These are phyloP conservation scores for Gnatocerus cornutus DNA, from an alignment of 2,888 invertebrate species.

Conservation along the genomic window DNA sequence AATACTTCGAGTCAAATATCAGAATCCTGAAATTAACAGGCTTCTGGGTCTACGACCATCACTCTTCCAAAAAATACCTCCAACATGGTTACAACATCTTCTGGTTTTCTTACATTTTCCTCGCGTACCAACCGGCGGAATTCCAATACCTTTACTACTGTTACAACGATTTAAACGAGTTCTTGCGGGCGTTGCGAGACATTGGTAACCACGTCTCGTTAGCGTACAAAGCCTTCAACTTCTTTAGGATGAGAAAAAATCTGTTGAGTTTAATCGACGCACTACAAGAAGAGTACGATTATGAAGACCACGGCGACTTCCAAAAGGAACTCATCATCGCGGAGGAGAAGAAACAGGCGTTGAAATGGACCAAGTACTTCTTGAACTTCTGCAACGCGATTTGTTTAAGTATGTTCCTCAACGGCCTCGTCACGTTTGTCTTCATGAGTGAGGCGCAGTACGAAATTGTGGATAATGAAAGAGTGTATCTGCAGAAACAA, in stretches of 20 bases:
- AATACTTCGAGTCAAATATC: slow-evolving; percentile 50
- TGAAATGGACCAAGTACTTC: slow-evolving; percentile 50
- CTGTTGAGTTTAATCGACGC: slow-evolving; percentile 41
- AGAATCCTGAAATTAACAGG: slow-evolving; percentile 37
- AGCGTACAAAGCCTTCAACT: slow-evolving; percentile 48
- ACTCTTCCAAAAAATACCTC: slow-evolving; percentile 20
- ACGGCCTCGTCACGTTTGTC: slow-evolving; percentile 46
- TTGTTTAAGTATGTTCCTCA: slow-evolving; percentile 47
- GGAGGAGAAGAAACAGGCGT: slow-evolving; percentile 40
- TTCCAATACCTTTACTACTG: slow-evolving; percentile 26
- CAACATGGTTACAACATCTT: slow-evolving; percentile 47
- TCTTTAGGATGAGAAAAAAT: slow-evolving; percentile 36
- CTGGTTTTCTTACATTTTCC: slow-evolving; percentile 40
- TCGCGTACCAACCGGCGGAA: slow-evolving; percentile 50
- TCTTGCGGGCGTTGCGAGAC: slow-evolving; percentile 47
- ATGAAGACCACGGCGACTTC: slow-evolving; percentile 46
- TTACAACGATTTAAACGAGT: slow-evolving; percentile 41
- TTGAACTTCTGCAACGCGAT: slow-evolving; percentile 46
- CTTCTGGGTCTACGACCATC: slow-evolving; percentile 50
- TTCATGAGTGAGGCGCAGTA: slow-evolving; percentile 42
- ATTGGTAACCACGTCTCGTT: slow-evolving; percentile 50
- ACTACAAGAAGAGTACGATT: slow-evolving; percentile 36
- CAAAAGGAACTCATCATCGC: slow-evolving; percentile 41
- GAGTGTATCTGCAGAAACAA: slow-evolving; percentile 47
- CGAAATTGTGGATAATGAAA: slow-evolving; percentile 31